Base-by-base conservation (phyloP, 1,140 invertebrate genomes). In the Drosophila aff. region DNA sequence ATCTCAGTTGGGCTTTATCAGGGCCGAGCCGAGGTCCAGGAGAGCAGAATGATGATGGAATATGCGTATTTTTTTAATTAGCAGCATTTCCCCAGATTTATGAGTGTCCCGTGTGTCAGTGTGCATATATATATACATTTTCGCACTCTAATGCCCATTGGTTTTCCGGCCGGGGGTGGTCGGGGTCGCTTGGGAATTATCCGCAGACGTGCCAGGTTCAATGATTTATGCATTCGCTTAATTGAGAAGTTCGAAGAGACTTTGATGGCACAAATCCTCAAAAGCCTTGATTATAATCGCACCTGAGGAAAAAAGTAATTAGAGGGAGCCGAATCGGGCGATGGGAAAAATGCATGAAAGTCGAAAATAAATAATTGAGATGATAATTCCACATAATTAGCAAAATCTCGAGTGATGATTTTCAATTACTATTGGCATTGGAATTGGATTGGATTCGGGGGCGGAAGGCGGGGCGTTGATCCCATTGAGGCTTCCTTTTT, bases 151-250 rank as follows among this genome's bases (percentile, higher is more conserved):
- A 87, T 90, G 74, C 63, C 63, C 76, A 79, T 76, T 61, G 71
- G 69, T 65, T 72, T 59, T 18, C 3, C 18, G 41, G n/a, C 46
- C 40, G 23, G 28, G 28, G 36, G 26, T 28, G 49, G 50, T 6
- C 8, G 53, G 74, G 74, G 84, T 68, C 85, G 76, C 80, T 90
- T 79, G 85, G 85, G 86, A 90, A 85, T 90, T 85, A 90, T 82
- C 81, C 82, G 79, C 85, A 90, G 85, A 90, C 85, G 81, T 82
- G 82, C 73, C 73, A 55, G 50, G 43, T 26, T 66, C 69, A 72
- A 91, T 91, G 89, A 91, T 91, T 91, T 91, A 91, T 91, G 83
- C 89, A 91, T 91, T 91, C 89, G 84, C 87, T 91, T 91, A 91
- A 91, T 91, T 91, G 89, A 91, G 89, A 91, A 91, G 83, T 91